Base-by-base conservation (phyloP, 2,888 invertebrate species). In the Synanthedon vespiformis region DNA sequence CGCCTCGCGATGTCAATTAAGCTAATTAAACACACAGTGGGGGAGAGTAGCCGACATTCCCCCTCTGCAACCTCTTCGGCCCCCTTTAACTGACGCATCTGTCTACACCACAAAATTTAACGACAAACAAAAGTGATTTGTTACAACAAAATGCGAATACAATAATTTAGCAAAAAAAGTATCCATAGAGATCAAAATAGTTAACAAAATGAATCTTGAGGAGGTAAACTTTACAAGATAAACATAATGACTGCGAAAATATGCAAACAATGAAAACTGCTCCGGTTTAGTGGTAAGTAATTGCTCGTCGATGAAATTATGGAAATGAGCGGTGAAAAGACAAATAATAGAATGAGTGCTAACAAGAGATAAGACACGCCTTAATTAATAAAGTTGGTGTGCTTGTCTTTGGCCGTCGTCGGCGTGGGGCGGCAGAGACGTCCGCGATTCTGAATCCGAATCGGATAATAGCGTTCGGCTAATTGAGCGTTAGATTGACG, bases 301-400 rank as follows among this genome's bases (percentile, higher is more conserved):
- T 86, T 82, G 80, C 73, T 75, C 77, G 76, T 74, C 78, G 77
- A 85, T 85, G 84, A 85, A 83, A 86, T 85, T 87, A 87, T 87
- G 87, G 80, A 86, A 87, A 87, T 87, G 82, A 86, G 83, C 84
- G 82, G 80, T 80, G 80, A 85, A 83, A 86, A 87, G 84, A 87
- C 86, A 87, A 87, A 87, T 87, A 87, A 86, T 81, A 85, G 84
- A 87, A 87, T 80, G 87, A 87, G 87, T 87, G 87, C 85, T 86
- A 85, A 86, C 86, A 86, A 85, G 86, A 85, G 87, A 87, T 87
- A 87, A 87, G 86, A 87, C 87, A 83, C 78, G 83, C 82, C 85
- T 86, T 87, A 87, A 87, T 87, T 86, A 87, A 87, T 87, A 87
- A 87, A 87, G 86, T 87, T 87, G 77, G 83, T 77, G 77, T 73